Percentiles rank a stretch among this genome's conserved stretches.
Evolutionary conservation across 2,797 vertebrate genomes (phyloP).

Genomic region (Pteropus rufus): DNA sequence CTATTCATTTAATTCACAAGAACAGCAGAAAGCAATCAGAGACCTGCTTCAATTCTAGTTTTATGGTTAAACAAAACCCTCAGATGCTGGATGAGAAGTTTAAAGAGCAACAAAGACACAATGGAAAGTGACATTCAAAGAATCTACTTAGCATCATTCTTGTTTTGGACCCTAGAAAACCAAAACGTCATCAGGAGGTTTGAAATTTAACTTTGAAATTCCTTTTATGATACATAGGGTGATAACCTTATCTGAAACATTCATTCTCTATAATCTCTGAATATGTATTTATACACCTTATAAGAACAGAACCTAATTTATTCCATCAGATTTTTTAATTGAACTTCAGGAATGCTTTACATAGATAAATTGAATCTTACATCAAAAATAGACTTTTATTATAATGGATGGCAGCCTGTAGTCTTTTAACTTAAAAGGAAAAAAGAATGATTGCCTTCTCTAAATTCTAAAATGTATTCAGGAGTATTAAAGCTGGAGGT

Average conservation of each 20-base stretch:
- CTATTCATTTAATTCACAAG: neutral
- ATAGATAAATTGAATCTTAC: conserved; percentile 3
- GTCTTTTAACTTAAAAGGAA: conserved; percentile 8
- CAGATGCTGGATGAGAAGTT: neutral
- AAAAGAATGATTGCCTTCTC: neutral
- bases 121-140: neutral
- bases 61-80: neutral
- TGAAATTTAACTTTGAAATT: neutral
- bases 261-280: conserved; percentile 6
- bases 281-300: neutral
- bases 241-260: conserved; percentile 15
- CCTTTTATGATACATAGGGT: neutral
- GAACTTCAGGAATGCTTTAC: neutral
- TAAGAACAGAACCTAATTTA: conserved; percentile 28
- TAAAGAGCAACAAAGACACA: neutral
- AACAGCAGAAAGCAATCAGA: neutral
- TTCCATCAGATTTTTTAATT: neutral
- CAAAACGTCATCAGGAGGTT: neutral
- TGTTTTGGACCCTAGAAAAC: neutral
- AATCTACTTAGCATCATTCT: neutral
- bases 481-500: neutral
- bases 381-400: conserved; percentile 1
- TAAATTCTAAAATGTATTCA: neutral
- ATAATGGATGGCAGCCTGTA: neutral
- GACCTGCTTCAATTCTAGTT: neutral